Evolutionary conservation across 2,113 vertebrate species (phyloP).

Genomic region (Tragelaphus strepsiceros): DNA sequence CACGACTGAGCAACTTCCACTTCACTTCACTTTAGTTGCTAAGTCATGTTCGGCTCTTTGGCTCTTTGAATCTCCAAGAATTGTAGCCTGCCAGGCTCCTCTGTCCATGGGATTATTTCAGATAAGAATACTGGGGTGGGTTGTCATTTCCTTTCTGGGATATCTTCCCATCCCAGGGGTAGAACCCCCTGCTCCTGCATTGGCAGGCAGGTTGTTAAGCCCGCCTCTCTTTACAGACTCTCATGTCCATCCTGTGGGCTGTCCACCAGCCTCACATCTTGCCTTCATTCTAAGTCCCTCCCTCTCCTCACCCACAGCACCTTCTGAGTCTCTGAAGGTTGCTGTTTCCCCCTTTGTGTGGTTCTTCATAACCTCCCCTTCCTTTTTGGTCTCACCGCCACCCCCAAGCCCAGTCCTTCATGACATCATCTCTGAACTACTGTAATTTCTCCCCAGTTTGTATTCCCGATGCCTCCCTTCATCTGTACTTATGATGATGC

Average conservation of each 20-base stretch:
- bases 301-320: background rate
- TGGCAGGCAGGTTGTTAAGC: background rate
- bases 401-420: background rate
- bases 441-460: background rate
- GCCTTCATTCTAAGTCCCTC: background rate
- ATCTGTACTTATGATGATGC: background rate
- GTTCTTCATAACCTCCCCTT: background rate
- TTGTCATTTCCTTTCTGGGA: background rate
- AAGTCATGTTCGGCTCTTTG: background rate
- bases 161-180: background rate
- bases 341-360: background rate
- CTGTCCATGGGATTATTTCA: background rate
- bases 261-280: background rate
- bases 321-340: background rate
- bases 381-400: background rate
- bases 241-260: background rate
- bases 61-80: background rate
- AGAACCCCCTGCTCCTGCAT: rapidly evolving
- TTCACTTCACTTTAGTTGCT: background rate
- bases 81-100: background rate
- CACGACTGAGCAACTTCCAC: background rate
- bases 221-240: background rate
- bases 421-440: background rate
- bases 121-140: background rate
- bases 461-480: background rate